A percentile compares a stretch with the other conserved stretches of the same genome.
These are phyloP conservation scores for Caprella mutica DNA, from an alignment of 2,888 invertebrate species.

Conservation along the genomic window DNA sequence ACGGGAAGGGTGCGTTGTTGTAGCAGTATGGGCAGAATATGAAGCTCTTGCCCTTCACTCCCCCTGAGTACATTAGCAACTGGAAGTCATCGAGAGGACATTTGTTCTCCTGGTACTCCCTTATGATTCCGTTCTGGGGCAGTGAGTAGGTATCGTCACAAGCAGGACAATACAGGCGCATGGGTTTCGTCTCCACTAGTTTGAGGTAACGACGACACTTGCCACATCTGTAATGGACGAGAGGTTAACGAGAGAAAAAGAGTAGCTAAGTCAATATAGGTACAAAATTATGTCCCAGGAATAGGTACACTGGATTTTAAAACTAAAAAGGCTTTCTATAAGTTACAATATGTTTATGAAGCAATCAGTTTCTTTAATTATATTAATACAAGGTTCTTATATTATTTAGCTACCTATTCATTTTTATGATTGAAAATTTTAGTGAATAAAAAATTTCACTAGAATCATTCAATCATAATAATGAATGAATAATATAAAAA, in stretches of 20 bases:
- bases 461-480: too few relatives aligned
- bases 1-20: slow-evolving; percentile 93
- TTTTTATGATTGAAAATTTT: too few relatives aligned
- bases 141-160: slow-evolving; percentile 94
- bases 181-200: slow-evolving; percentile 84
- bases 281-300: too few relatives aligned
- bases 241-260: too few relatives aligned
- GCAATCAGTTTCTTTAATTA: too few relatives aligned
- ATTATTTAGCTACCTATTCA: too few relatives aligned
- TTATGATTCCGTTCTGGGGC: slow-evolving; percentile 78
- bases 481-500: too few relatives aligned
- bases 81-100: slow-evolving; percentile 98
- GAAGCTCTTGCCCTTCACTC: slow-evolving; percentile 85
- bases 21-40: slow-evolving; percentile 97
- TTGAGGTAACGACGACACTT: slow-evolving; percentile 97
- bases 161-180: slow-evolving; percentile 82
- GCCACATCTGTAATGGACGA: slow-evolving; percentile 47
- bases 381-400: too few relatives aligned
- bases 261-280: too few relatives aligned
- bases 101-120: slow-evolving; percentile 85
- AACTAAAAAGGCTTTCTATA: background rate
- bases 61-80: slow-evolving; percentile 85
- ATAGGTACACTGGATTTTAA: too few relatives aligned
- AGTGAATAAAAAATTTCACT: too few relatives aligned
- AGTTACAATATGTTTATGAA: background rate